Evolutionary conservation across 2,888 invertebrate species (phyloP).

Genomic region (Macrophya annulata): DNA sequence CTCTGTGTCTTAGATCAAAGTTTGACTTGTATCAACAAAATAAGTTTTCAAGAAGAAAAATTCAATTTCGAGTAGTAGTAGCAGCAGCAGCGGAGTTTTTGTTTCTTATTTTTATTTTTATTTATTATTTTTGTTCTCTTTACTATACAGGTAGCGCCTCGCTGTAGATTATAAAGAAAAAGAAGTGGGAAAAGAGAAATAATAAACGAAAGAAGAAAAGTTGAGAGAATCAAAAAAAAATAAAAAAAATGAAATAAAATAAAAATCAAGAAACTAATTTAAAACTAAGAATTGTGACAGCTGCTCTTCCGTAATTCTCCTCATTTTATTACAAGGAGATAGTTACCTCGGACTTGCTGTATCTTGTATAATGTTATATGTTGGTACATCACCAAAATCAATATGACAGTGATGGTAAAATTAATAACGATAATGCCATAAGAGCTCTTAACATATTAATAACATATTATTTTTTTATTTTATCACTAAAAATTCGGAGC

Average conservation of each 20-base stretch:
- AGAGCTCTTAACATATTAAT: too few species aligned
- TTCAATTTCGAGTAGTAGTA: not conserved
- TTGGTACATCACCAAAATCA: too few species aligned
- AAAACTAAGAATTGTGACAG: slow-evolving; percentile 11
- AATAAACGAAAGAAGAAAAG: not conserved
- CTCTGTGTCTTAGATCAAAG: slow-evolving; percentile 11
- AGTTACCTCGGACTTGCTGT: not conserved
- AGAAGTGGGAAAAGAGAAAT: not conserved
- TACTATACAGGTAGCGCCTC: not conserved
- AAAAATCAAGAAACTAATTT: not conserved
- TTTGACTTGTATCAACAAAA: slow-evolving; percentile 3
- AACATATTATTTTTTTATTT: too few species aligned
- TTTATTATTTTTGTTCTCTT: not conserved
- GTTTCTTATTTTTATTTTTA: too few species aligned
- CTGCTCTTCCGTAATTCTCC: not conserved
- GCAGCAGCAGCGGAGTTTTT: not conserved
- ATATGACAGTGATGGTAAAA: too few species aligned
- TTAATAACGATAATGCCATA: too few species aligned
- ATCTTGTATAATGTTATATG: too few species aligned
- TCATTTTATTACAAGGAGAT: not conserved
- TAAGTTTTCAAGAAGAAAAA: slow-evolving; percentile 37
- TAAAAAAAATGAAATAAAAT: not conserved
- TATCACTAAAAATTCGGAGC: not conserved
- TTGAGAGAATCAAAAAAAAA: not conserved
- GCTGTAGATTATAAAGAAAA: not conserved